These are phyloP conservation scores for Platycercus adscitus DNA, from an alignment of 2,113 vertebrate genomes.

Conservation along the genomic window DNA sequence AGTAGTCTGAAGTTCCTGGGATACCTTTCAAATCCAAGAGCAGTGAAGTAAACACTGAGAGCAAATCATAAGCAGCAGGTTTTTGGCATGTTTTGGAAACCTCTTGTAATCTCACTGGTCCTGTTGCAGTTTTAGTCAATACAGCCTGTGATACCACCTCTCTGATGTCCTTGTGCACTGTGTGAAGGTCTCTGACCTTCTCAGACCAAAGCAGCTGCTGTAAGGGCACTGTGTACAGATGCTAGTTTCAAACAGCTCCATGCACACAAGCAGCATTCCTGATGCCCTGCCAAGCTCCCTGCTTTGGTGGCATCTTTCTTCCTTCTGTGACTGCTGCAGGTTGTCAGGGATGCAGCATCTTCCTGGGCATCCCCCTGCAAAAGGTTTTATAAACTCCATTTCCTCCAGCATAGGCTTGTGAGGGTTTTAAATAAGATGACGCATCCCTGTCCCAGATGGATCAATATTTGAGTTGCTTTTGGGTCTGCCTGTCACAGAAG, in stretches of 20 bases:
- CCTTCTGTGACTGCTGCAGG: not conserved
- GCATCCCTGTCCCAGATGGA: not conserved
- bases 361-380: not conserved
- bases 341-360: not conserved
- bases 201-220: not conserved
- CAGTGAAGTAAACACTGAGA: not conserved
- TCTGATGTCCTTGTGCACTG: not conserved
- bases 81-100: not conserved
- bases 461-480: constrained; percentile 32
- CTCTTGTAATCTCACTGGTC: not conserved
- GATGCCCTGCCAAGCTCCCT: not conserved
- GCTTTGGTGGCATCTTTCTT: accelerated
- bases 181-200: not conserved
- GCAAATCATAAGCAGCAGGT: not conserved
- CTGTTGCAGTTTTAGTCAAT: accelerated
- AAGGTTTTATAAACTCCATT: not conserved
- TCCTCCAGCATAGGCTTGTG: not conserved
- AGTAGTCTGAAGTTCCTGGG: not conserved
- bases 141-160: not conserved
- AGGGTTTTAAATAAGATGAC: not conserved
- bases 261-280: not conserved
- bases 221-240: not conserved
- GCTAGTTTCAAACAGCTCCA: not conserved
- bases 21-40: not conserved
- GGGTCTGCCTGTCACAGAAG: not conserved